Evolutionary conservation across 2,888 invertebrate genomes (phyloP), one percentile per base, ranked within the genome.

Genomic region (Thereva unica): DNA sequence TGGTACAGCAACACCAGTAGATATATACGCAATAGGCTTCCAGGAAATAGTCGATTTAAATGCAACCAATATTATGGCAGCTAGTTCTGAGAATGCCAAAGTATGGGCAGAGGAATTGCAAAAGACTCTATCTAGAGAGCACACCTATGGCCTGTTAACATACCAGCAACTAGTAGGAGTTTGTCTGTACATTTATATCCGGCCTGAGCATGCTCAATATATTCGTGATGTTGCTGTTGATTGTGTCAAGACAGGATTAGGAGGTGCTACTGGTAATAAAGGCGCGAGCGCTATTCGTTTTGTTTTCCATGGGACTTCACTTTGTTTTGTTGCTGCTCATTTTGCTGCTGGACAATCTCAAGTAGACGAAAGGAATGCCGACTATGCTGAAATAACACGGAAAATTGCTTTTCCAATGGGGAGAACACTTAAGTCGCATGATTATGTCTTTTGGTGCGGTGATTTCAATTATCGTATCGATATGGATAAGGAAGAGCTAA

Each of bases 1-100:
- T 59, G 76, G 78, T 67, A 73, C 74, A 5, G 71, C 73, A 7
- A 75, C 75, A 61, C 79, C 93, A 12, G 90, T 92, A 61, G 99
- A 99, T 81, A 92, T 99, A 69, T 98, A 91, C 83, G 97, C 97
- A 1, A 92, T 99, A 77, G 99, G 99, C 12, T 97, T 99, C 82
- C 95, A 99, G 81, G 99, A 99, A 84, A 97, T 99, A 72, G 98
- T 99, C 7, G 99, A 99, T 82, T 83, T 99, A 72, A 99, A 96
- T 84, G 99, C 99, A 4, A 92, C 93, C 73, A 99, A 99, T 79
- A 98, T 99, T 73, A 90, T 99, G 85, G 97, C 95, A 71, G 95
- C 97, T 37, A 92, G 94, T 78, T 89, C 90, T 4, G 92, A 93
- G 72, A 95, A 95, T 80, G 93, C 94, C 57, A 90, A 90, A 77